Base-by-base conservation (phyloP, 2,888 invertebrate genomes). In the Pseudococcus jackbeardsleyi region DNA sequence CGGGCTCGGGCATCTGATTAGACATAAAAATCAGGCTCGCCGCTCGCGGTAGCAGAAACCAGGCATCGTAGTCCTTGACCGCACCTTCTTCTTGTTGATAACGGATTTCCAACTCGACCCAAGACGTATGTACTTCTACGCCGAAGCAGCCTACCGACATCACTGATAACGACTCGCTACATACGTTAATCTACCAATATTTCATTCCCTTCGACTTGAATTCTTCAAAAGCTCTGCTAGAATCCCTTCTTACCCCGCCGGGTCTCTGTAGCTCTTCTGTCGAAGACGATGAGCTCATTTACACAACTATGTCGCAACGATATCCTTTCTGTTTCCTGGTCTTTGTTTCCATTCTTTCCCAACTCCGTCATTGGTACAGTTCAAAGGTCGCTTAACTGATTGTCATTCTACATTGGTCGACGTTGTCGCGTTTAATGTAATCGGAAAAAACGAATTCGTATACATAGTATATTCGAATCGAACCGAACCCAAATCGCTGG, bases 341-440 rank as follows among this genome's bases (percentile, higher is more conserved):
- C 79, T 87, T 87, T 87, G 87, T 87, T 48, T 79, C 33, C 19
- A 46, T 22, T 33, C 86, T 22, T 68, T 64, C n/a, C n/a, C 59
- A 59, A 19, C 59, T 59, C 19, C 59, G 59, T 59, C 59, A 59
- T 50, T 50, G 59, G 86, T 64, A 77, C 39, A 72, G 87, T 87
- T 87, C 87, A 87, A 87, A 87, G 87, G 87, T 87, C 59, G 59
- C 82, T 50, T n/a, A 17, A 50, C 82, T 87, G 87, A 87, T 87
- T 87, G 87, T 87, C 87, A 87, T 87, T 87, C 87, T 33, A 33
- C 26, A 33, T 33, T 33, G 1, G 26, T 33, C 26, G 26, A 33
- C 26, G 26, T 33, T 33, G 26, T 33, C 48, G 87, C 22, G 50
- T 85, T n/a, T 19, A 72, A 22, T 26, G 22, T 26, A 7, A 15